These are phyloP conservation scores for Patella pellucida DNA, from an alignment of 2,888 invertebrate genomes.

Conservation along the genomic window DNA sequence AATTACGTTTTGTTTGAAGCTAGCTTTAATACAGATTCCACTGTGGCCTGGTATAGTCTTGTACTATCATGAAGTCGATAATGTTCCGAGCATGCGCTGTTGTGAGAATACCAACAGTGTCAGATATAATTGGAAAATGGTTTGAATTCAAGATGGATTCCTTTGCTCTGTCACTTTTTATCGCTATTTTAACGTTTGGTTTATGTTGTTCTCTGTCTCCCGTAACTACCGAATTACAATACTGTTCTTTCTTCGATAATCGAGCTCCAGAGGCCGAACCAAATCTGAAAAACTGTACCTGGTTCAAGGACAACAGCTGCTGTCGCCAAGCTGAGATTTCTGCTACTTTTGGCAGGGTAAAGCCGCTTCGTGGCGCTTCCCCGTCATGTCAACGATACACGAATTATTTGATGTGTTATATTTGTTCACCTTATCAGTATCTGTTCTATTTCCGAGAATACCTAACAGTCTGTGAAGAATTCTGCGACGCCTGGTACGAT, in stretches of 20 bases:
- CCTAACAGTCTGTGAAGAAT: slow-evolving; percentile 68
- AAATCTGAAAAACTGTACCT: slow-evolving; percentile 70
- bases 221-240: slow-evolving; percentile 31
- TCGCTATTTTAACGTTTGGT: not conserved
- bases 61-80: too few species aligned
- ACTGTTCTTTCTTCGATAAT: slow-evolving; percentile 71
- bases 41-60: too few species aligned
- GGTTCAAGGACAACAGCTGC: slow-evolving; percentile 70
- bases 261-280: slow-evolving; percentile 68
- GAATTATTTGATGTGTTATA: slow-evolving; percentile 71
- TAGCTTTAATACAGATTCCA: too few species aligned
- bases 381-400: slow-evolving; percentile 67
- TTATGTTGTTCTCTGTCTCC: not conserved
- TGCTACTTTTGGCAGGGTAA: slow-evolving; percentile 69
- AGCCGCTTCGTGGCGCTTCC: slow-evolving; percentile 69
- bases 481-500: slow-evolving; percentile 68
- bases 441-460: slow-evolving; percentile 66
- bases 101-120: too few species aligned
- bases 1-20: too few species aligned
- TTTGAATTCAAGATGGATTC: slow-evolving; percentile 8
- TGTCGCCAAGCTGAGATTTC: slow-evolving; percentile 71
- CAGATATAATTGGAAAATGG: not conserved
- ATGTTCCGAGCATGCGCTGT: too few species aligned
- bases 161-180: not conserved
- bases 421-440: slow-evolving; percentile 70